Percentiles rank a stretch among this genome's conserved stretches.
Conservation (phyloP, 2,888 invertebrate genomes). For the Noctua pronuba region DNA sequence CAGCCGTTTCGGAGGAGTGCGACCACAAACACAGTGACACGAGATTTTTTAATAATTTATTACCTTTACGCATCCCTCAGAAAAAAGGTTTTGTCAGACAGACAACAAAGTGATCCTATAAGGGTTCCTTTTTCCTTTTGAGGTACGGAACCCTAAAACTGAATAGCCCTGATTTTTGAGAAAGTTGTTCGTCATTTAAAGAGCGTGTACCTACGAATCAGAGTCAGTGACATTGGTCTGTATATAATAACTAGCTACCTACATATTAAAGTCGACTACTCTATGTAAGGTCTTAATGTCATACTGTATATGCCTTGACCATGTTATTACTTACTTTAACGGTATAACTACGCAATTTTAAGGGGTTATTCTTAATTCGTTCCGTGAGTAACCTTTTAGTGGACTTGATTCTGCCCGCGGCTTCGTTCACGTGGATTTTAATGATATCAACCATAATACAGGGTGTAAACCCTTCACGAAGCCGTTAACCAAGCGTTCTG, state of each 20-base stretch:
- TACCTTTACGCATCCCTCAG: too few relatives aligned
- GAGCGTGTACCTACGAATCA: background rate
- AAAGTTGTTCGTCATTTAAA: constrained; percentile 16
- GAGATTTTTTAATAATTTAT: too few relatives aligned
- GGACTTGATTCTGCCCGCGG: background rate
- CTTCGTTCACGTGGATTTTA: background rate
- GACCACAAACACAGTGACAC: too few relatives aligned
- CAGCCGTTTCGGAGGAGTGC: too few relatives aligned
- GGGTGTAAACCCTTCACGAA: too few relatives aligned
- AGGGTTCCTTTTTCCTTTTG: background rate
- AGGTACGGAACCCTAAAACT: background rate
- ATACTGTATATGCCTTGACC: constrained; percentile 17
- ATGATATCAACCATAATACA: background rate
- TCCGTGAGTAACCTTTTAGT: background rate
- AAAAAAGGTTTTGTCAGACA: too few relatives aligned
- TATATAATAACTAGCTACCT: background rate
- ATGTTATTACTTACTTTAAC: background rate
- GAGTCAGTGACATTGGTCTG: constrained; percentile 8
- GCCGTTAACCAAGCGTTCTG: too few relatives aligned
- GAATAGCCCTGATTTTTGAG: constrained; percentile 10
- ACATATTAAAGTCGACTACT: constrained; percentile 4
- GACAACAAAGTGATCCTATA: too few relatives aligned
- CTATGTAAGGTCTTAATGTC: constrained; percentile 45
- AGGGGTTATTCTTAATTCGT: background rate
- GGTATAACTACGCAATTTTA: background rate